Conservation (phyloP, 2,113 vertebrate species). For the Chaetodon auriga region DNA sequence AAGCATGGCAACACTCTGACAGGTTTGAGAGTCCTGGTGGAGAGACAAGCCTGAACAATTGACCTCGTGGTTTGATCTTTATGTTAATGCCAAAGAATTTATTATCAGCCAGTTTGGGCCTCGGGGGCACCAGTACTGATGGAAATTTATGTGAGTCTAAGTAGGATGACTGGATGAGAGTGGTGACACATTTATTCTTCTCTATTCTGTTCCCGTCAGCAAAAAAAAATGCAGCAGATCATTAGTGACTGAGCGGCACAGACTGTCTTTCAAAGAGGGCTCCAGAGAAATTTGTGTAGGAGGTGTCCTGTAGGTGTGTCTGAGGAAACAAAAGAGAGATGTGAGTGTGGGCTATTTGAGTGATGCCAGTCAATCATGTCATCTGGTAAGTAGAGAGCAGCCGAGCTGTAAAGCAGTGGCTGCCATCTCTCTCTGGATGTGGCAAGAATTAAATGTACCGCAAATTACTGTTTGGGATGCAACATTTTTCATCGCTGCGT, state of each 20-base stretch:
- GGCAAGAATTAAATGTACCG: not conserved
- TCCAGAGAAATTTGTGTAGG: not conserved
- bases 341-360: slow-evolving; percentile 14
- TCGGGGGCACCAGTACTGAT: slow-evolving; percentile 33
- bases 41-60: slow-evolving; percentile 70
- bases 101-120: slow-evolving; percentile 60
- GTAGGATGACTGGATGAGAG: slow-evolving; percentile 38
- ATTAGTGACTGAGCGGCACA: slow-evolving; percentile 12
- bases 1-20: slow-evolving; percentile 74
- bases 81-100: slow-evolving; percentile 72
- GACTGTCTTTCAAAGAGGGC: slow-evolving; percentile 1
- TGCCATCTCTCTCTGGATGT: not conserved
- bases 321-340: slow-evolving; percentile 1
- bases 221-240: slow-evolving; percentile 35
- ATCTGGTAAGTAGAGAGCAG: not conserved
- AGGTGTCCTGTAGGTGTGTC: slow-evolving; percentile 35
- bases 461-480: slow-evolving; percentile 12
- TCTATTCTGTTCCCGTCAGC: slow-evolving; percentile 45
- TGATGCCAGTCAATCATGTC: slow-evolving; percentile 14
- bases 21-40: slow-evolving; percentile 61
- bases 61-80: slow-evolving; percentile 68
- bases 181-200: slow-evolving; percentile 47
- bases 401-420: not conserved
- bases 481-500: not conserved
- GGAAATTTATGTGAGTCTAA: slow-evolving; percentile 57